phyloP scores from a whole-genome alignment of 2,797 vertebrate genomes.

The Falco concolor region DNA sequence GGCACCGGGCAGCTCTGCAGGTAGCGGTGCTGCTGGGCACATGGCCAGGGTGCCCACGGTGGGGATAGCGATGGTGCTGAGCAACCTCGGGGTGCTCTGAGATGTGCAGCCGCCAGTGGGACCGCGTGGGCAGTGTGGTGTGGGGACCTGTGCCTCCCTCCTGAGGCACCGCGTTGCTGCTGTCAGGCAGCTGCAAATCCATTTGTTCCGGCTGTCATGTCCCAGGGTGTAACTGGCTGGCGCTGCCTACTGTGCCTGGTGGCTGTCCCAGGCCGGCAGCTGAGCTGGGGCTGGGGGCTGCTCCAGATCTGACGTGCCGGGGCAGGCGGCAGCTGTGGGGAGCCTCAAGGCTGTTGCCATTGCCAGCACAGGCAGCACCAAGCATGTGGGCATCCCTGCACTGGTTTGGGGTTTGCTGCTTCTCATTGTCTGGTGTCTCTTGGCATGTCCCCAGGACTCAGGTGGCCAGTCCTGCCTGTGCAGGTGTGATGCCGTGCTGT shows the following conservation, averaged over 20 bases:
- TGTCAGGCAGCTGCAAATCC: not conserved
- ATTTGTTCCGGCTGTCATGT: not conserved
- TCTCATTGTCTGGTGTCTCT: no score
- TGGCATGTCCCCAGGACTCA: not conserved
- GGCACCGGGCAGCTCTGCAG: not conserved
- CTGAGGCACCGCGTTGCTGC: not conserved
- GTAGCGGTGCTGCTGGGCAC: not conserved
- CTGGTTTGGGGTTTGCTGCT: not conserved
- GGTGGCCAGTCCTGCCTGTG: not conserved
- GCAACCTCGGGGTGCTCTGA: not conserved
- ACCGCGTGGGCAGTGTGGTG: not conserved
- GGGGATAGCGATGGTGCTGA: not conserved
- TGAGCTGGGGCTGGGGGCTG: not conserved
- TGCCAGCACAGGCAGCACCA: rapidly evolving
- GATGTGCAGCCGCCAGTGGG: rapidly evolving
- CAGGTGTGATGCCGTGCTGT: not conserved
- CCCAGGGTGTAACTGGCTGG: not conserved
- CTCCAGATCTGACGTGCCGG: rapidly evolving
- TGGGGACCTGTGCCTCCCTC: not conserved
- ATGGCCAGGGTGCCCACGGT: not conserved
- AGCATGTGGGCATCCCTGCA: rapidly evolving
- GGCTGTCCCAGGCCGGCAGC: not conserved
- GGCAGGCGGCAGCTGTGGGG: not conserved
- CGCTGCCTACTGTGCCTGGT: no score
- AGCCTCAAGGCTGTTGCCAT: not conserved